These are phyloP conservation scores for Sinocyclocheilus rhinocerous DNA, from an alignment of 2,113 vertebrate genomes.

Conservation along the genomic window DNA sequence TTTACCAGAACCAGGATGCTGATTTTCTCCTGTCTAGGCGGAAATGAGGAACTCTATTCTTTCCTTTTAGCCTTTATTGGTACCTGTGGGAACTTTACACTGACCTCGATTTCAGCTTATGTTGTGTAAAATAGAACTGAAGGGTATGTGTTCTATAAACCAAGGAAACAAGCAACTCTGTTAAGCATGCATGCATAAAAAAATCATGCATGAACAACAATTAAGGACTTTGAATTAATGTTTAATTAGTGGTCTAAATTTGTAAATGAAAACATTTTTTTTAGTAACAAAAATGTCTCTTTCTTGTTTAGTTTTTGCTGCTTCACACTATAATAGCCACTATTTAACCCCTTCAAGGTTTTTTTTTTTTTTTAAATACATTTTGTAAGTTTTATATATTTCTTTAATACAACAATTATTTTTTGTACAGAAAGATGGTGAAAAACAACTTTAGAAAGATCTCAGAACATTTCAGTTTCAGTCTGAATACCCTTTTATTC, in stretches of 20 bases:
- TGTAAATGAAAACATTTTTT: too few species aligned
- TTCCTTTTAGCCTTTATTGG: slow-evolving; percentile 49
- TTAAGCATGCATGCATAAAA: too few species aligned
- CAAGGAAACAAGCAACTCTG: background rate
- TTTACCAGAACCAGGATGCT: slow-evolving; percentile 47
- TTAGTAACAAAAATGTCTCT: too few species aligned
- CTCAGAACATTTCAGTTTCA: background rate
- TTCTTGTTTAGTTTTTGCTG: too few species aligned
- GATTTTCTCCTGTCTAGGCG: slow-evolving; percentile 38
- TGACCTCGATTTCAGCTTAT: background rate
- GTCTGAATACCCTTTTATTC: background rate
- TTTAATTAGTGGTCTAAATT: background rate
- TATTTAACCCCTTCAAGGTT: too few species aligned
- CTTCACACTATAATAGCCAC: too few species aligned
- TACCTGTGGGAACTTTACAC: slow-evolving; percentile 45
- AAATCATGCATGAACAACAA: too few species aligned
- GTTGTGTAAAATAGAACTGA: background rate
- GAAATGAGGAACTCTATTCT: slow-evolving; percentile 50
- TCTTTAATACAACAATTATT: too few species aligned
- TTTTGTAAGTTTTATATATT: too few species aligned
- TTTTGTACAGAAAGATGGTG: too few species aligned
- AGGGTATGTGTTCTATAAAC: background rate
- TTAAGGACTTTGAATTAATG: background rate
- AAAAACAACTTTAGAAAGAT: too few species aligned
- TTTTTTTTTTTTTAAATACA: too few species aligned